These are phyloP conservation scores for Aleiodes alternator DNA, from an alignment of 2,888 invertebrate genomes.

Conservation along the genomic window DNA sequence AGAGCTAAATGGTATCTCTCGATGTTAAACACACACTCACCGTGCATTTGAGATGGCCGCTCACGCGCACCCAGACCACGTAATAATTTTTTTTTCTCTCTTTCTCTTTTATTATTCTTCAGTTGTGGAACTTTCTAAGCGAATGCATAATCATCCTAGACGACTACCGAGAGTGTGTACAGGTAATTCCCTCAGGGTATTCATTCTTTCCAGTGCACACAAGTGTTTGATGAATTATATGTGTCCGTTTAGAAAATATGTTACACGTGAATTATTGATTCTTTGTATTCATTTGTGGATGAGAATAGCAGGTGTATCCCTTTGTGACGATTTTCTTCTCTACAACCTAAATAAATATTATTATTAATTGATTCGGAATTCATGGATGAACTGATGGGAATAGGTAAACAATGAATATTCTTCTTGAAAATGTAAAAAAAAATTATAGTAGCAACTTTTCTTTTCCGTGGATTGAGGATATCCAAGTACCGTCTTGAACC, in stretches of 20 bases:
- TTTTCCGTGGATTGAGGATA: too few species aligned
- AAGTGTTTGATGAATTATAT: constrained; percentile 15
- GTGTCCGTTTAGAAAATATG: constrained; percentile 1
- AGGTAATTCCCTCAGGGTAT: constrained; percentile 50
- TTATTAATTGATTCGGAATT: too few species aligned
- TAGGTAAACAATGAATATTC: constrained; percentile 1
- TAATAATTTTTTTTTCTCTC: constrained; percentile 32
- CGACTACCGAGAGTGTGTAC: constrained; percentile 42
- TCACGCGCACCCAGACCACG: constrained; percentile 28
- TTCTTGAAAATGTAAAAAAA: too few species aligned
- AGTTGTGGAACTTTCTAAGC: constrained; percentile 53
- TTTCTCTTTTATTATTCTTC: constrained; percentile 28
- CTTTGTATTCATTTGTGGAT: background rate
- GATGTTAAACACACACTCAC: background rate
- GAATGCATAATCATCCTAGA: constrained; percentile 53
- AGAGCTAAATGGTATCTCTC: constrained; percentile 8
- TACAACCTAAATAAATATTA: too few species aligned
- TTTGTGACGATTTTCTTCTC: background rate
- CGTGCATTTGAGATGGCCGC: constrained; percentile 41
- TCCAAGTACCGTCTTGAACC: too few species aligned
- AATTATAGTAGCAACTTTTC: too few species aligned
- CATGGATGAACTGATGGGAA: background rate
- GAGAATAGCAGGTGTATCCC: background rate
- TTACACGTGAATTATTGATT: constrained; percentile 17
- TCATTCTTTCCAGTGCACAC: constrained; percentile 19